These are phyloP conservation scores for Sebastes kiyomatsui DNA, from an alignment of 2,797 vertebrate genomes.

Conservation along the genomic window DNA sequence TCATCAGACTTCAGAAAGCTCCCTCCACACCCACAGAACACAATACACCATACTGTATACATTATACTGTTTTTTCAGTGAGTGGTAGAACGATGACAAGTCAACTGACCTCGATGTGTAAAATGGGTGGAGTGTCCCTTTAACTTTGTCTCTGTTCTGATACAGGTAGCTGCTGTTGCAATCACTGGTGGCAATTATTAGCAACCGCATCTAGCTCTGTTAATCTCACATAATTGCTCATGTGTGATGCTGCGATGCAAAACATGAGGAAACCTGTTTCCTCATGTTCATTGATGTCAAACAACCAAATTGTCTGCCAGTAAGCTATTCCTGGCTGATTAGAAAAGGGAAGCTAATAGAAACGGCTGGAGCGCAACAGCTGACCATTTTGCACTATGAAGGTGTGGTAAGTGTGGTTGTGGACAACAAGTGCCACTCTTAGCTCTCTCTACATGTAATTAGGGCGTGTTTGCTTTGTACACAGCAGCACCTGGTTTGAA, in stretches of 20 bases:
- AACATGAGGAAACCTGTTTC: not conserved
- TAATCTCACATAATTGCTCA: not conserved
- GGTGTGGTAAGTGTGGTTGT: not conserved
- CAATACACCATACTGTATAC: not conserved
- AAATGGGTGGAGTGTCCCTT: not conserved
- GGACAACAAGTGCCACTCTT: not conserved
- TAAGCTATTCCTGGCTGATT: slow-evolving; percentile 11
- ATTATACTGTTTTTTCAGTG: too few species aligned
- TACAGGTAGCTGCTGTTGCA: not conserved
- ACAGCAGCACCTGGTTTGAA: slow-evolving; percentile 35
- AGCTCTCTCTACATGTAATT: not conserved
- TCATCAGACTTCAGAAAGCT: not conserved
- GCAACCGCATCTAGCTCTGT: not conserved
- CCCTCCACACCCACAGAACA: not conserved
- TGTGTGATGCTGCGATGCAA: not conserved
- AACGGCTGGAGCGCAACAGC: not conserved
- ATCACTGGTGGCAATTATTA: not conserved
- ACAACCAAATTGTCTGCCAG: not conserved
- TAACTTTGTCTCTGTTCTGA: not conserved
- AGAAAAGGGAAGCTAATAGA: slow-evolving; percentile 18
- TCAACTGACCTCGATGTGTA: not conserved
- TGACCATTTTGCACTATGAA: not conserved
- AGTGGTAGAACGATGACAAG: not conserved
- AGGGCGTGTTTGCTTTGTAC: slow-evolving; percentile 63
- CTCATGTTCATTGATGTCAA: not conserved